Evolutionary conservation across 2,888 invertebrate species (phyloP).

Genomic region (Lumbricus terrestris): DNA sequence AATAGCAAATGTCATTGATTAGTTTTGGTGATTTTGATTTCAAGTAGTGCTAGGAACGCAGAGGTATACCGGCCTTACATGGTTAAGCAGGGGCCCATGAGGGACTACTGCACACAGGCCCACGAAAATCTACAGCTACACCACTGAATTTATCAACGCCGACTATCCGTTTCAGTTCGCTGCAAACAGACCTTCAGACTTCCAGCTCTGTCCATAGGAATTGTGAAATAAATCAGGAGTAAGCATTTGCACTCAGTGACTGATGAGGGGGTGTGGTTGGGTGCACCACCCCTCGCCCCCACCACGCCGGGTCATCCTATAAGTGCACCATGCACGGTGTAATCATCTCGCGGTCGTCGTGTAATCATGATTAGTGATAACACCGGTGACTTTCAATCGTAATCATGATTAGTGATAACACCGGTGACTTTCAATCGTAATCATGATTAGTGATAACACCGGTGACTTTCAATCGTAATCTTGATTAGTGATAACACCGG

Average conservation of each 20-base stretch:
- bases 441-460: background rate
- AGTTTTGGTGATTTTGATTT: too few relatives aligned
- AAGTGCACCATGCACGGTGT: background rate
- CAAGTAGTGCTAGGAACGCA: too few relatives aligned
- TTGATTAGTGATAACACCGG: background rate
- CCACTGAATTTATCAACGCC: too few relatives aligned
- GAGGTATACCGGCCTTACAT: too few relatives aligned
- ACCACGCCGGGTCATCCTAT: background rate
- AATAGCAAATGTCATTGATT: too few relatives aligned
- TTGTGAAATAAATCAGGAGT: background rate
- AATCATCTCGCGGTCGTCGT: background rate
- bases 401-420: background rate
- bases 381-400: too few relatives aligned
- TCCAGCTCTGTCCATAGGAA: background rate
- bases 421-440: background rate
- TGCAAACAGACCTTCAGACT: background rate
- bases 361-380: background rate
- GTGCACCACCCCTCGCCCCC: background rate
- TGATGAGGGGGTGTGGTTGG: background rate
- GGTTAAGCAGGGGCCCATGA: too few relatives aligned
- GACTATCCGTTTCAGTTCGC: background rate
- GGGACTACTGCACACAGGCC: too few relatives aligned
- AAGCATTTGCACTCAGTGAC: background rate
- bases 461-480: background rate
- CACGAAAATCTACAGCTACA: too few relatives aligned